phyloP scores from a whole-genome alignment of 2,888 invertebrate genomes.

The Leptinotarsa peninsularis region DNA sequence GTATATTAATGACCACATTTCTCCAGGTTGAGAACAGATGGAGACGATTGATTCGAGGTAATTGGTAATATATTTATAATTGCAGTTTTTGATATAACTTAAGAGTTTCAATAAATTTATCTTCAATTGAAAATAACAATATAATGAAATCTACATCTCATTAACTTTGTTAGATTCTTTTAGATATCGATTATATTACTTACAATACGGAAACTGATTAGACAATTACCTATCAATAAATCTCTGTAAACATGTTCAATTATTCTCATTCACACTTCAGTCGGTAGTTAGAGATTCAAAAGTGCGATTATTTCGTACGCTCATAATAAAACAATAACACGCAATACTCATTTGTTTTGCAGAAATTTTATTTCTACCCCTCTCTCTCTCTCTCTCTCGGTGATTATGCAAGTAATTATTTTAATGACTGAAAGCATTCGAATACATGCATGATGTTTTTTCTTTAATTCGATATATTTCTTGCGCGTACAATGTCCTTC shows the following conservation, averaged over 20 bases:
- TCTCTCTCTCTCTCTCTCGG: not conserved
- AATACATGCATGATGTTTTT: slow-evolving; percentile 22
- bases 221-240: not conserved
- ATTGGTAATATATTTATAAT: no score
- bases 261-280: not conserved
- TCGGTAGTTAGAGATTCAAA: not conserved
- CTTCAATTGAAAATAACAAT: no score
- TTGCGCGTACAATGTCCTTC: slow-evolving; percentile 23
- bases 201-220: not conserved
- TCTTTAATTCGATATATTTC: slow-evolving; percentile 16
- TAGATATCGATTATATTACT: not conserved
- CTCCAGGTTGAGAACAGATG: no score
- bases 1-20: no score
- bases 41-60: no score
- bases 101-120: no score
- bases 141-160: no score
- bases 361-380: slow-evolving; percentile 11
- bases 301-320: slow-evolving; percentile 3
- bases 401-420: slow-evolving; percentile 16
- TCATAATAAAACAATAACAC: slow-evolving; percentile 14
- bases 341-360: slow-evolving; percentile 15
- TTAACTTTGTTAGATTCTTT: not conserved
- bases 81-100: no score
- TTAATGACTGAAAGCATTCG: slow-evolving; percentile 15
- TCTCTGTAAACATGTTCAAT: not conserved